Conservation (phyloP, 2,888 invertebrate genomes). For the Drosophila helvetica region DNA sequence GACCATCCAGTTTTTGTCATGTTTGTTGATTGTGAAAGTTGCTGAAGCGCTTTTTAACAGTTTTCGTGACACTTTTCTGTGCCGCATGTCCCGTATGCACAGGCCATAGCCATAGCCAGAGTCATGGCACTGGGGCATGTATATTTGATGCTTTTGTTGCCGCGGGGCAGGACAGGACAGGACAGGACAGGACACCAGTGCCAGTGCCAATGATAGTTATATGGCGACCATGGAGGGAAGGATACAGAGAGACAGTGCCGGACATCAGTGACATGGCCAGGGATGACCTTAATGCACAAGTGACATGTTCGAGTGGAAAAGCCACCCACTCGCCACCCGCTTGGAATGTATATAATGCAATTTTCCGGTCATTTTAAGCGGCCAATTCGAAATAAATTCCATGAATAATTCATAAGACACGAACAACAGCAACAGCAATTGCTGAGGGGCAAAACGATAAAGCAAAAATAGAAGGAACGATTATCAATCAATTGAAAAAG, state of each 20-base stretch:
- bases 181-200: too few species aligned
- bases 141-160: conserved; percentile 44
- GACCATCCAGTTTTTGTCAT: conserved; percentile 69
- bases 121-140: conserved; percentile 20
- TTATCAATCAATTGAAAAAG: conserved; percentile 61
- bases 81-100: conserved; percentile 15
- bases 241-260: background rate
- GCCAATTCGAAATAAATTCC: conserved; percentile 39
- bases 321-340: conserved; percentile 13
- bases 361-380: conserved; percentile 66
- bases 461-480: conserved; percentile 12
- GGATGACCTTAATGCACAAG: conserved; percentile 44
- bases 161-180: conserved; percentile 29
- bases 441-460: background rate
- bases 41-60: conserved; percentile 77
- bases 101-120: conserved; percentile 9
- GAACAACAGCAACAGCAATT: conserved; percentile 6
- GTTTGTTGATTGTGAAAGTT: conserved; percentile 77
- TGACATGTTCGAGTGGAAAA: conserved; percentile 37
- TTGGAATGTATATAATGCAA: conserved; percentile 51
- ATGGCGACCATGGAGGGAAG: conserved; percentile 31
- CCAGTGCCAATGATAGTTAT: conserved; percentile 44
- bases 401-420: conserved; percentile 45
- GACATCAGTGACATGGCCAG: conserved; percentile 31
- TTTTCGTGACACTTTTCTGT: conserved; percentile 65